These are phyloP conservation scores for Helicoverpa zea DNA, from an alignment of 1,140 invertebrate species.

Conservation along the genomic window DNA sequence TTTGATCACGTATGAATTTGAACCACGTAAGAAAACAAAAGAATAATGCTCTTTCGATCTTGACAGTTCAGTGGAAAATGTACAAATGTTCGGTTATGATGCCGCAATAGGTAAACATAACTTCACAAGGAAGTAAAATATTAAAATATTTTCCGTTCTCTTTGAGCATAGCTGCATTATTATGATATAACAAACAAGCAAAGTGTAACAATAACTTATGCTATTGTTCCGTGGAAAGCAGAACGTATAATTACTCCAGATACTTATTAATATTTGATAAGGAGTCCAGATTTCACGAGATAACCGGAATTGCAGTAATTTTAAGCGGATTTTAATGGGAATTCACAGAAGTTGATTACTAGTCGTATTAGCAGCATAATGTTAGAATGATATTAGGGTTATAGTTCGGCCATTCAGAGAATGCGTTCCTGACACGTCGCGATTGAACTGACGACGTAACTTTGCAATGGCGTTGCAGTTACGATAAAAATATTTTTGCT, in stretches of 20 bases:
- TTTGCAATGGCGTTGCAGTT: too few relatives aligned
- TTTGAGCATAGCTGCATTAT: conserved; percentile 20
- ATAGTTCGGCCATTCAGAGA: too few relatives aligned
- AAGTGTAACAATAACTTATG: conserved; percentile 41
- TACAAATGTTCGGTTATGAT: background rate
- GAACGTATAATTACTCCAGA: conserved; percentile 28
- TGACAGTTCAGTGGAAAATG: background rate
- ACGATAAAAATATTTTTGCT: too few relatives aligned
- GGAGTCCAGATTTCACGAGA: conserved; percentile 32
- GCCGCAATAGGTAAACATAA: conserved; percentile 7
- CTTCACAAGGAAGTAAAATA: conserved; percentile 40
- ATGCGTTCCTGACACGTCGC: too few relatives aligned
- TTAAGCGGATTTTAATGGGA: conserved; percentile 12
- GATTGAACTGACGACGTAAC: too few relatives aligned
- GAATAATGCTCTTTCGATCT: background rate
- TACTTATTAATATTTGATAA: conserved; percentile 40
- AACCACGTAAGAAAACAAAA: background rate
- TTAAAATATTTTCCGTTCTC: conserved; percentile 45
- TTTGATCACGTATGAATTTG: background rate
- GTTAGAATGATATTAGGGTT: too few relatives aligned
- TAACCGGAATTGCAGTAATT: conserved; percentile 27
- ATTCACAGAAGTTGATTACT: background rate
- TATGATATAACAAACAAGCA: conserved; percentile 47
- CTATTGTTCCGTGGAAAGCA: conserved; percentile 52
- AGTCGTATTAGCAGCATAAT: too few relatives aligned